Base-by-base conservation (phyloP, 2,888 invertebrate species). In the Dendrolimus pini region DNA sequence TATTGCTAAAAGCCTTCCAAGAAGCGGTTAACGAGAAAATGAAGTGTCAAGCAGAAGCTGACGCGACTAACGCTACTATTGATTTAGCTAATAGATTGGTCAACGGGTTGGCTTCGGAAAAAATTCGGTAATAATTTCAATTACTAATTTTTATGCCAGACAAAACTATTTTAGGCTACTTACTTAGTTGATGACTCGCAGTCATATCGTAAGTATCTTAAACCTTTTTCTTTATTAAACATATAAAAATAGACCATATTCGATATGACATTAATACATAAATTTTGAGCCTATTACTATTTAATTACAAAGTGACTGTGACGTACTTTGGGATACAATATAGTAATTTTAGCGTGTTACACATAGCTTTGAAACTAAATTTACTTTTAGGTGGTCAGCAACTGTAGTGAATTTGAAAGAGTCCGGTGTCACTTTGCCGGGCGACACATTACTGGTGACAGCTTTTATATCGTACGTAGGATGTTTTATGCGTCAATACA, bases 381-480 rank as follows among this genome's bases (percentile, higher is more conserved):
- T 30, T 30, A 30, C 9, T 55, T 55, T 18, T 59, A 90, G 91
- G 75, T 91, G 91, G 91, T 87, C 89, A 41, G 76, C 81, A 7
- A 85, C 85, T 1, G 86, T 89, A 54, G 79, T 80, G 58, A 94
- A 94, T 66, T 93, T 96, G 59, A 93, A 94, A 65, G 90, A 92
- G 61, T 94, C 96, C 10, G 95, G 94, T 41, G 85, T 92, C 41
- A 96, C 96, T 61, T 84, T 98, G 58, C 97, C 98, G 0, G 98
- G 98, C 0, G 98, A 98, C 74, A 95, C 97, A 42, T 86, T 98
- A 0, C 83, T 98, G 41, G 94, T 97, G 47, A 96, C 97, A 0
- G 97, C 98, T 10, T 98, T 98, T 82, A 96, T 98, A 58, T 98
- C 98, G 0, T 98, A 98, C 78, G 96, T 98, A 42, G 98, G 98